Evolutionary conservation across 2,113 vertebrate genomes (phyloP).

Genomic region (Rafetus swinhoei): DNA sequence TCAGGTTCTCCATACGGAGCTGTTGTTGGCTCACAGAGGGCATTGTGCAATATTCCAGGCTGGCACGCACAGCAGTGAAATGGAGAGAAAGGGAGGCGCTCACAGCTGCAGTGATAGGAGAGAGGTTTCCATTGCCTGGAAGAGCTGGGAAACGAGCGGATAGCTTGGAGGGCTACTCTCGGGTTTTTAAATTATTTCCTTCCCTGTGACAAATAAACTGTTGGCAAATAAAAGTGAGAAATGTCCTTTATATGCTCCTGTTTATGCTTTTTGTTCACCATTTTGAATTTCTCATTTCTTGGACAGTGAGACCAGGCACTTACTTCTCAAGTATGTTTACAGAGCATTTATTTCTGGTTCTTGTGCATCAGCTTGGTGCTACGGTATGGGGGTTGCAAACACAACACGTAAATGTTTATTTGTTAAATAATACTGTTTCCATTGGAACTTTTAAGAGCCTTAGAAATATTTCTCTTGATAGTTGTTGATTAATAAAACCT

Average conservation of each 20-base stretch:
- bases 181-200: background rate
- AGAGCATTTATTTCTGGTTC: background rate
- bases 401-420: background rate
- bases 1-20: background rate
- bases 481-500: background rate
- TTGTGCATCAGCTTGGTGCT: background rate
- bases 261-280: background rate
- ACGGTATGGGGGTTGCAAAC: background rate
- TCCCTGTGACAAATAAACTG: background rate
- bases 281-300: background rate
- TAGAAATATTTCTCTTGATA: background rate
- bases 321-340: background rate
- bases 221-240: background rate
- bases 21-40: rapidly evolving
- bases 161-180: background rate
- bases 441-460: background rate
- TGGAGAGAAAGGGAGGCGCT: background rate
- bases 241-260: background rate
- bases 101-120: background rate
- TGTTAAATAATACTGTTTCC: background rate
- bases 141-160: rapidly evolving
- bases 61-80: background rate
- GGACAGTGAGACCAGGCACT: background rate
- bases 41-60: background rate
- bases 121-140: background rate